Evolutionary conservation across 1,140 invertebrate species (phyloP), one percentile per base, ranked within the genome.

Genomic region (Bathynomus jamesi): DNA sequence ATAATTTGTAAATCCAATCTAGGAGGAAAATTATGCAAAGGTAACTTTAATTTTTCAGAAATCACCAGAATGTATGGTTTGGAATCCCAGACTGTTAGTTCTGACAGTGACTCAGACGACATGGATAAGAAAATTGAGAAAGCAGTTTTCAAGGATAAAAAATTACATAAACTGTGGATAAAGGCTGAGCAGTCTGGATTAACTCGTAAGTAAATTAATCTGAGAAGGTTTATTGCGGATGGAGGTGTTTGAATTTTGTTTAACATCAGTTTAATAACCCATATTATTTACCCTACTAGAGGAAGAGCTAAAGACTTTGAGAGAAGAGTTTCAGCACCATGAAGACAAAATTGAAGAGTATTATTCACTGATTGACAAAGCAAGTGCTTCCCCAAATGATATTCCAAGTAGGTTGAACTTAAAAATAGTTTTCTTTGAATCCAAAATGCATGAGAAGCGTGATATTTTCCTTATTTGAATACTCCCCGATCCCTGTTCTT

Each of bases 331-430:
- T 80, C 82, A 82, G 62, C 93, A 95, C 82, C 93, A 96, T 81
- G 93, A 97, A 82, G 90, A 95, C 74, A 96, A 95, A 83, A 87
- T 97, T 25, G 90, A 96, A 81, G 89, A 96, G 78, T 96, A 94
- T 80, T 90, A 92, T 83, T 87, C 88, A 61, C 78, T 96, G 25
- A 83, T 94, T 17, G 86, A 88, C 78, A 24, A 87, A 89, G 61
- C 24, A 8, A 32, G 65, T 31, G 28, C 29, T 21, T 31, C 65
- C 21, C 11, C 60, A 13, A 40, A 67, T 8, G n/a, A 64, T n/a
- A 66, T 70, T 2, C 68, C 65, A 24, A 70, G 72, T 74, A 72
- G 67, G 65, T 70, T 17, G 8, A 28, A 5, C 60, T 24, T 25
- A 40, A 2, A 32, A n/a, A n/a, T 28, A 7, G 7, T 11, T 29